Base-by-base conservation (phyloP, 2,797 vertebrate genomes). In the Chrosomus eos region DNA sequence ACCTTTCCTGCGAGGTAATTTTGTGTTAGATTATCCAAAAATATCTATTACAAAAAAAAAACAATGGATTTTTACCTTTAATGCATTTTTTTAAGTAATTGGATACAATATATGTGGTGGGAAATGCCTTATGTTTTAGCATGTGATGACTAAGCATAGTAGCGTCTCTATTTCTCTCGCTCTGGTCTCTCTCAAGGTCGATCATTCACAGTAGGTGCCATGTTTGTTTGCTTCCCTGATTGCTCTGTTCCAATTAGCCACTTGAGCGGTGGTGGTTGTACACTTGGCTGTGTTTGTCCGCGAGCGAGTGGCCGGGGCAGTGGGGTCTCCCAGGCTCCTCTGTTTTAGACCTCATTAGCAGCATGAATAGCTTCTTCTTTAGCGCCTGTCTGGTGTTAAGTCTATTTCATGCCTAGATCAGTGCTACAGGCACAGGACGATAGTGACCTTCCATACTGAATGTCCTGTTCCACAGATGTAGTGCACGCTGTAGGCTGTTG, bases 241-340 rank as follows among this genome's bases (percentile, higher is more conserved):
- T 92, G 92, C 90, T 90, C 90, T 87, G 87, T 88, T 93, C 88
- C 94, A 95, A 95, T 96, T 95, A 95, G 94, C 94, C 95, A 95
- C 93, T 96, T 95, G 90, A 94, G 93, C 92, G 94, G 94, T 93
- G 94, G 94, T 92, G 93, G 94, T 94, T 96, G 95, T 94, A 94
- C 95, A 95, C 93, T 96, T 95, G 89, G 92, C 93, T 92, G 93
- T 94, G 93, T 91, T 92, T 95, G 91, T 95, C 94, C 92, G 93
- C 92, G 85, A 94, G 95, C 93, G 89, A 91, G 90, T 90, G 92
- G 81, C 87, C 89, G 75, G 91, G 92, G 92, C 92, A 91, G n/a
- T 87, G 90, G 87, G 33, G 31, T 71, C 89, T 89, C 88, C 87
- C 87, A 86, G 90, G 90, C 89, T 92, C 90, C 82, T 87, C 91